Percentiles rank a stretch among this genome's conserved stretches.
phyloP scores from a whole-genome alignment of 64 coral and sea anemone genomes.

The Platygyra sinensis region DNA sequence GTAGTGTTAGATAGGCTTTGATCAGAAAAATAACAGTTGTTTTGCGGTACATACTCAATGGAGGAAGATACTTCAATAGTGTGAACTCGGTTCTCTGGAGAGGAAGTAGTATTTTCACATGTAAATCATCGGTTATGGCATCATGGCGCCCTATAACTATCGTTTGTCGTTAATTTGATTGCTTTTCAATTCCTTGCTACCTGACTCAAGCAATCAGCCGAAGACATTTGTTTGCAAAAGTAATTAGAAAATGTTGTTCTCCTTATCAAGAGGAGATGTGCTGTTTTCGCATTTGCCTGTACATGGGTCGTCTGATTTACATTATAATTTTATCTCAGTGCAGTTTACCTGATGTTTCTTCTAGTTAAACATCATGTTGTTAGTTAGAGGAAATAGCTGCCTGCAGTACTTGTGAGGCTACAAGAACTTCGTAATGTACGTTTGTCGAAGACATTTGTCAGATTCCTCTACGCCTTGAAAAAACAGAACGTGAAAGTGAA shows the following conservation, averaged over 20 bases:
- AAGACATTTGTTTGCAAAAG: neutral
- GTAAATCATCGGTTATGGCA: too few species aligned
- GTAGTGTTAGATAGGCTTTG: neutral
- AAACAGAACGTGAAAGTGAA: neutral
- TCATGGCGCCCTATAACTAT: too few species aligned
- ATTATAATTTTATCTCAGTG: neutral
- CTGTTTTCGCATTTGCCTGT: too few species aligned
- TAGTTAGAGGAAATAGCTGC: neutral
- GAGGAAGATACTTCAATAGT: too few species aligned
- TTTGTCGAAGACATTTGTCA: too few species aligned
- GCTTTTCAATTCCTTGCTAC: neutral
- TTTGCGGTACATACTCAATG: too few species aligned
- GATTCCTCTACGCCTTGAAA: neutral
- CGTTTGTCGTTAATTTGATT: too few species aligned
- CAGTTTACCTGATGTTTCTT: neutral
- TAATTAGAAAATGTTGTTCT: neutral
- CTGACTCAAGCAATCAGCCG: neutral
- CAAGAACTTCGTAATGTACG: too few species aligned
- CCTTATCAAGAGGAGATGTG: neutral
- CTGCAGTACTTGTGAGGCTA: neutral
- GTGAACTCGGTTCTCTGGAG: too few species aligned
- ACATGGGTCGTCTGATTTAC: neutral
- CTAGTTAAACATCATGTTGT: neutral
- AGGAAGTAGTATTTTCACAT: too few species aligned
- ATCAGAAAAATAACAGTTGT: neutral